These are phyloP conservation scores for Philantomba maxwellii DNA, from an alignment of 2,113 vertebrate species.

Conservation along the genomic window DNA sequence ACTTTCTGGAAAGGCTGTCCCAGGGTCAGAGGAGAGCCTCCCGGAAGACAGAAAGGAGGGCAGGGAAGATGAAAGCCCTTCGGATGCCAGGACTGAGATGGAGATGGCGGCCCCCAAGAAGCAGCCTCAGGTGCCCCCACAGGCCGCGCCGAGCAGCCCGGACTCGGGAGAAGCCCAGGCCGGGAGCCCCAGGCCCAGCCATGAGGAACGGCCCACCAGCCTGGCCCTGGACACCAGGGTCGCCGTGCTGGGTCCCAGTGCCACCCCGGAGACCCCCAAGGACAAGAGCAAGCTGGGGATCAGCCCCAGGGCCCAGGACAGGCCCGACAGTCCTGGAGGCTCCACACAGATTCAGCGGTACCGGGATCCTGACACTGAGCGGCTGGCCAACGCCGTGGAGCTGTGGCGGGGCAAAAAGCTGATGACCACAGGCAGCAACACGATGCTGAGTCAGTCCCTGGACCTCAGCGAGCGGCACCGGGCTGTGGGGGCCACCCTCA, in stretches of 20 bases:
- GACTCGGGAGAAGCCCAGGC: not conserved
- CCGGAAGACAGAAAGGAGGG: not conserved
- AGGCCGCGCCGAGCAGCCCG: rapidly evolving
- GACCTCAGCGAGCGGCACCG: constrained; percentile 63
- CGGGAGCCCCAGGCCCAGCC: constrained; percentile 61
- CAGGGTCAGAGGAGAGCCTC: constrained; percentile 31
- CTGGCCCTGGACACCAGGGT: constrained; percentile 67
- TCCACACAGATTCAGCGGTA: constrained; percentile 82
- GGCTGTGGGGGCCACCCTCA: constrained; percentile 1
- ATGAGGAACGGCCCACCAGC: constrained; percentile 61
- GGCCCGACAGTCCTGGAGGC: constrained; percentile 68
- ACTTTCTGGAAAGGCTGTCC: not conserved
- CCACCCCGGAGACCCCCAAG: constrained; percentile 29
- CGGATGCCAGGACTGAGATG: not conserved
- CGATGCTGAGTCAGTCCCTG: constrained; percentile 77
- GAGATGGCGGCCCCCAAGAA: not conserved
- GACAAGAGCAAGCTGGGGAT: constrained; percentile 29
- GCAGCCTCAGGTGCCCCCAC: not conserved
- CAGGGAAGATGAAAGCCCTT: not conserved
- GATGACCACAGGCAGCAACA: constrained; percentile 53
- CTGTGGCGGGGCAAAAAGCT: constrained; percentile 86
- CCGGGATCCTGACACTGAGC: constrained; percentile 74
- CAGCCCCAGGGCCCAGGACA: constrained; percentile 57
- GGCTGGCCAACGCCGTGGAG: constrained; percentile 85
- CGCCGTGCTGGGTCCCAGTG: not conserved